These are phyloP conservation scores for honey bee (Apis mellifera) DNA, from an alignment of 1,140 invertebrate species.

Conservation along the genomic window Amel_HAv3.1 CM009936.2:7213501-7214000, in stretches of 20 bases:
- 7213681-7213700: constrained; percentile 35
- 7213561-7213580: constrained; percentile 22
- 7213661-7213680: constrained; percentile 52
- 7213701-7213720: constrained; percentile 73
- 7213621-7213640: constrained; percentile 25
- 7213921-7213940: not conserved
- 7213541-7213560: constrained; percentile 8
- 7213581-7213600: constrained; percentile 57
- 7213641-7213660: constrained; percentile 45
- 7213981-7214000: constrained; percentile 17
- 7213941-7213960: not conserved
- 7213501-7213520: not conserved
- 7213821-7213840: not conserved
- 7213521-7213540: constrained; percentile 24
- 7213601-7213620: constrained; percentile 47
- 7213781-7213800: constrained; percentile 84
- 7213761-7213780: constrained; percentile 78
- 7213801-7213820: constrained; percentile 83
- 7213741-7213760: constrained; percentile 59
- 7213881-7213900: not conserved
- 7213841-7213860: too few species aligned
- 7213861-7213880: not conserved
- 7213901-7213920: not conserved
- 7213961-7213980: not conserved
- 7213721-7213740: constrained; percentile 43